A percentile compares a stretch with the other conserved stretches of the same genome.
Conservation (phyloP, 1,140 invertebrate genomes). For the Octopus sinensis region DNA sequence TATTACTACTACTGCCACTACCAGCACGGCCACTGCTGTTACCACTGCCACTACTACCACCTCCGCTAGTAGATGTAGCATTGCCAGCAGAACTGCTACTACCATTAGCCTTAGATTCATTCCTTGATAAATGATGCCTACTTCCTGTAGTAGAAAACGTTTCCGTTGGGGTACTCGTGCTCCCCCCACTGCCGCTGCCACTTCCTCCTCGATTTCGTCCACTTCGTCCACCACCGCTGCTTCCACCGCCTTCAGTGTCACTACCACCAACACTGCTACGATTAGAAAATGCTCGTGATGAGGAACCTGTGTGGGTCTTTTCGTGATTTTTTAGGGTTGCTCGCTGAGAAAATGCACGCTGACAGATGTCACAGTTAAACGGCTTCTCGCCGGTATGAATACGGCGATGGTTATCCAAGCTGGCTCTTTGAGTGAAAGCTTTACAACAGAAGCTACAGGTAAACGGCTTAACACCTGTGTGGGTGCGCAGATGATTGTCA, state of each 20-base stretch:
- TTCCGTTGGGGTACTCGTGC: too few relatives aligned
- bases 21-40: not conserved
- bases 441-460: constrained; percentile 21
- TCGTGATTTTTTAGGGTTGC: constrained; percentile 10
- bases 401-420: constrained; percentile 12
- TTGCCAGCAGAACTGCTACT: too few relatives aligned
- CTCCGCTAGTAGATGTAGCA: too few relatives aligned
- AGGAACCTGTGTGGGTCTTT: constrained; percentile 31
- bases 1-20: not conserved
- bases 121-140: too few relatives aligned
- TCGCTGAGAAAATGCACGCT: constrained; percentile 13
- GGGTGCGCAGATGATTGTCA: constrained; percentile 18
- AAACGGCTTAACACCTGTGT: constrained; percentile 16
- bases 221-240: not conserved
- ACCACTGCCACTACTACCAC: not conserved
- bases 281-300: not conserved
- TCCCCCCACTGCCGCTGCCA: too few relatives aligned
- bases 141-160: too few relatives aligned
- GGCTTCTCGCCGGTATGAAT: constrained; percentile 14
- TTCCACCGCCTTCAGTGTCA: not conserved
- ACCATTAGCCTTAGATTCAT: too few relatives aligned
- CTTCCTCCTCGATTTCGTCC: too few relatives aligned
- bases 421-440: constrained; percentile 9
- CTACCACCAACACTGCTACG: not conserved
- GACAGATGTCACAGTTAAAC: constrained; percentile 17